Conservation (phyloP, 2,888 invertebrate species). For the Parasteatoda lunata region DNA sequence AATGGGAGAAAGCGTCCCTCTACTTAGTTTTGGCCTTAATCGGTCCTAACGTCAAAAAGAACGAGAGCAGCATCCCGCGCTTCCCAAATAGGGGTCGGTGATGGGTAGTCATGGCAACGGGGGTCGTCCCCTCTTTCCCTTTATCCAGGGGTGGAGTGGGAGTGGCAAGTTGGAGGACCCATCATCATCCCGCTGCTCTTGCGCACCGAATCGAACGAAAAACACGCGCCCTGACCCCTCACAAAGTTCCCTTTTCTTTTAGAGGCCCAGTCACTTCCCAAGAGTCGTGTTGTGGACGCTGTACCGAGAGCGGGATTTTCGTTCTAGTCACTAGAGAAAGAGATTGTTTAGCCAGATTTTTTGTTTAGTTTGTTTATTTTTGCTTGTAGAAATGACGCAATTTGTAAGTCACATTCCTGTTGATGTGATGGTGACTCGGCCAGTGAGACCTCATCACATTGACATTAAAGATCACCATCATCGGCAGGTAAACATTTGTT, state of each 20-base stretch:
- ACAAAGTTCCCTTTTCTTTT: constrained; percentile 5
- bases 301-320: constrained; percentile 64
- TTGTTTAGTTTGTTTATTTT: constrained; percentile 32
- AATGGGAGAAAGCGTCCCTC: constrained; percentile 21
- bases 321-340: constrained; percentile 6
- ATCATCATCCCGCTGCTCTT: constrained; percentile 47
- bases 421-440: constrained; percentile 61
- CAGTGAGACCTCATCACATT: constrained; percentile 65
- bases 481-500: constrained; percentile 44
- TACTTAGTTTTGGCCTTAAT: constrained; percentile 57
- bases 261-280: not conserved
- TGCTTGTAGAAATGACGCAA: constrained; percentile 55
- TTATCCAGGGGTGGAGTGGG: constrained; percentile 21
- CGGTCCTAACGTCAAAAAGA: constrained; percentile 20
- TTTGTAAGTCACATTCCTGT: constrained; percentile 67
- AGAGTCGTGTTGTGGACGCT: constrained; percentile 59
- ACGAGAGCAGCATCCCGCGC: constrained; percentile 46
- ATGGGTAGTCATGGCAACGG: constrained; percentile 48
- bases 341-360: not conserved
- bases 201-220: constrained; percentile 49
- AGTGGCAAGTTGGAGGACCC: constrained; percentile 25
- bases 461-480: constrained; percentile 67
- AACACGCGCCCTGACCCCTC: constrained; percentile 37
- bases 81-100: constrained; percentile 32
- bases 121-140: constrained; percentile 38